Evolutionary conservation across 2,888 invertebrate species (phyloP).

Genomic region (Ditula angustiorana): DNA sequence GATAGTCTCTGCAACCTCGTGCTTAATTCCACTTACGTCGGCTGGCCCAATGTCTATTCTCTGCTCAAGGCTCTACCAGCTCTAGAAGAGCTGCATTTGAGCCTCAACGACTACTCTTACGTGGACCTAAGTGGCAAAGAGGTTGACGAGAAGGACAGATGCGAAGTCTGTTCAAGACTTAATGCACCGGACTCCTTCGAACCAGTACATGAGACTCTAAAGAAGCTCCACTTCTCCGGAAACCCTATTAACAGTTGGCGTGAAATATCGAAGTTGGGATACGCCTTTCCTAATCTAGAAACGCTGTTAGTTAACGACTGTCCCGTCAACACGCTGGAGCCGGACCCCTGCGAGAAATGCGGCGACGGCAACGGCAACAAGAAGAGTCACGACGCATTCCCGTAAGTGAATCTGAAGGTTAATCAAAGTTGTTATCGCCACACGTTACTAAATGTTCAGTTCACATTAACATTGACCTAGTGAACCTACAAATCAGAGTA

Average conservation of each 20-base stretch:
- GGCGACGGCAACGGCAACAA: conserved; percentile 75
- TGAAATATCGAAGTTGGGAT: conserved; percentile 93
- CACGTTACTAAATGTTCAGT: conserved; percentile 42
- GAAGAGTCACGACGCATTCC: conserved; percentile 87
- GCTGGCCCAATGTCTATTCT: conserved; percentile 93
- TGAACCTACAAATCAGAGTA: conserved; percentile 59
- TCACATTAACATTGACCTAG: conserved; percentile 67
- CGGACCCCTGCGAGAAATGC: conserved; percentile 86
- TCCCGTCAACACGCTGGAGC: conserved; percentile 88
- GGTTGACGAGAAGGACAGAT: conserved; percentile 67
- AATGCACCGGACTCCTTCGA: conserved; percentile 64
- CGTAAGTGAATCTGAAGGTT: conserved; percentile 65
- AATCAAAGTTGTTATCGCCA: conserved; percentile 25
- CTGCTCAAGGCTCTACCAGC: conserved; percentile 91
- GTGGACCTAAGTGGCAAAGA: conserved; percentile 87
- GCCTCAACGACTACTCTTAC: conserved; percentile 94
- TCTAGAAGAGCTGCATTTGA: conserved; percentile 96
- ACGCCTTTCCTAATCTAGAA: conserved; percentile 94
- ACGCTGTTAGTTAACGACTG: conserved; percentile 95
- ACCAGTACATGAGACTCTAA: conserved; percentile 88
- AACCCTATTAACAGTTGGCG: conserved; percentile 94
- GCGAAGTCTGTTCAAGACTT: conserved; percentile 74
- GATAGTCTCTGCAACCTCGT: conserved; percentile 91
- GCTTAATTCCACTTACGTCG: conserved; percentile 94
- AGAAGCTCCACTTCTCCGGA: conserved; percentile 94